phyloP scores from a whole-genome alignment of 2,113 vertebrate genomes.

The Sterrhoptilus dennistouni region DNA sequence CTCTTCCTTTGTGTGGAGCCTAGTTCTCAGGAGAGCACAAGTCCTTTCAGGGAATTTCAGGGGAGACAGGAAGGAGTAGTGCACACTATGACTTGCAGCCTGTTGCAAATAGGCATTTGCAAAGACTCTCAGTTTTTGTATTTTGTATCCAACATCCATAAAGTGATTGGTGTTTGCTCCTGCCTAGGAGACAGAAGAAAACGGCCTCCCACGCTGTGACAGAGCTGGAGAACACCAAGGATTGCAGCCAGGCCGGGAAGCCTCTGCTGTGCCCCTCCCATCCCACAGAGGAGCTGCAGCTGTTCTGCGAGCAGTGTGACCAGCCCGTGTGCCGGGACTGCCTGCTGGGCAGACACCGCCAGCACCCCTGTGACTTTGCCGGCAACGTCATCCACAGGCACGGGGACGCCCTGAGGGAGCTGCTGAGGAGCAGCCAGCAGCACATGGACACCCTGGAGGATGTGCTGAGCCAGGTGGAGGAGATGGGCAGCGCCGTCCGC shows the following conservation, averaged over 20 bases:
- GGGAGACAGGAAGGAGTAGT: not conserved
- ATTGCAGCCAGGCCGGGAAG: slow-evolving; percentile 69
- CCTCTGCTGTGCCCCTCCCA: slow-evolving; percentile 82
- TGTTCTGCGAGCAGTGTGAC: slow-evolving; percentile 90
- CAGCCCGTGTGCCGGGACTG: slow-evolving; percentile 84
- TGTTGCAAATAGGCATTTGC: not conserved
- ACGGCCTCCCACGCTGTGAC: slow-evolving; percentile 79
- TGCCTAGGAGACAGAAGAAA: slow-evolving; percentile 86
- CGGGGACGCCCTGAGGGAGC: slow-evolving; percentile 77
- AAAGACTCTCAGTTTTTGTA: not conserved
- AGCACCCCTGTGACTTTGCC: slow-evolving; percentile 79
- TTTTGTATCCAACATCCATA: not conserved
- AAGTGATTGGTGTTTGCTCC: not conserved
- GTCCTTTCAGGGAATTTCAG: not conserved
- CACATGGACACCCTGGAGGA: slow-evolving; percentile 74
- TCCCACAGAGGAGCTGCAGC: slow-evolving; percentile 82
- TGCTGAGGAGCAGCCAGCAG: slow-evolving; percentile 77
- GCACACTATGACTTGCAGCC: not conserved
- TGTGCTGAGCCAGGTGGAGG: slow-evolving; percentile 73
- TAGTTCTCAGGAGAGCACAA: not conserved
- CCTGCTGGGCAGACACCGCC: slow-evolving; percentile 76
- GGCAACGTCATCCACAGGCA: slow-evolving; percentile 76
- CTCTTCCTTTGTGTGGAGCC: not conserved
- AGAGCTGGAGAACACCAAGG: slow-evolving; percentile 76
- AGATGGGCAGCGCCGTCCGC: slow-evolving; percentile 64